Conservation (phyloP, 2,113 vertebrate genomes). For the Menura novaehollandiae region DNA sequence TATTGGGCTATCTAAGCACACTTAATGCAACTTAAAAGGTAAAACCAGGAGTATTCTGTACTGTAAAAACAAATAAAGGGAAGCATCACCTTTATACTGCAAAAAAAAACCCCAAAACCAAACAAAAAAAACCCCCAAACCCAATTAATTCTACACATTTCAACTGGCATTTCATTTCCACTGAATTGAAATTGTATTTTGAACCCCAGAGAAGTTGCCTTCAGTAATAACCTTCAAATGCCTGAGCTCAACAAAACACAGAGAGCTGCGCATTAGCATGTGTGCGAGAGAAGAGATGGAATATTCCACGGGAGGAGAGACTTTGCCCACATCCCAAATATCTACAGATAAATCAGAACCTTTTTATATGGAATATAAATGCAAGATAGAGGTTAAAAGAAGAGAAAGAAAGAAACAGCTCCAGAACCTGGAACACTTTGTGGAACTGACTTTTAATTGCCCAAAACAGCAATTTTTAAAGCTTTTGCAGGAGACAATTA, state of each 20-base stretch:
- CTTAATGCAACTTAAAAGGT: neutral
- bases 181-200: neutral
- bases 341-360: neutral
- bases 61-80: neutral
- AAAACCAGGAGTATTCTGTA: neutral
- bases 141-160: neutral
- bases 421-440: neutral
- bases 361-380: neutral
- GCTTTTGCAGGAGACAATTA: neutral
- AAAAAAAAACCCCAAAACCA: too few species aligned
- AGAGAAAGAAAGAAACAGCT: neutral
- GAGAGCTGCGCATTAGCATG: neutral
- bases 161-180: neutral
- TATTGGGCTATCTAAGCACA: neutral
- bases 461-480: neutral
- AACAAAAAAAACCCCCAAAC: too few species aligned
- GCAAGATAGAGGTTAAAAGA: neutral
- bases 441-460: neutral
- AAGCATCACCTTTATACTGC: neutral
- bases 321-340: neutral
- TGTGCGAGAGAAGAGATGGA: neutral
- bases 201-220: neutral
- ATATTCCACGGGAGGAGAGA: neutral
- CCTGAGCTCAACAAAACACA: neutral
- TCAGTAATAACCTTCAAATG: neutral